These are phyloP conservation scores for Channallabes apus DNA, from an alignment of 2,797 vertebrate species.

Conservation along the genomic window DNA sequence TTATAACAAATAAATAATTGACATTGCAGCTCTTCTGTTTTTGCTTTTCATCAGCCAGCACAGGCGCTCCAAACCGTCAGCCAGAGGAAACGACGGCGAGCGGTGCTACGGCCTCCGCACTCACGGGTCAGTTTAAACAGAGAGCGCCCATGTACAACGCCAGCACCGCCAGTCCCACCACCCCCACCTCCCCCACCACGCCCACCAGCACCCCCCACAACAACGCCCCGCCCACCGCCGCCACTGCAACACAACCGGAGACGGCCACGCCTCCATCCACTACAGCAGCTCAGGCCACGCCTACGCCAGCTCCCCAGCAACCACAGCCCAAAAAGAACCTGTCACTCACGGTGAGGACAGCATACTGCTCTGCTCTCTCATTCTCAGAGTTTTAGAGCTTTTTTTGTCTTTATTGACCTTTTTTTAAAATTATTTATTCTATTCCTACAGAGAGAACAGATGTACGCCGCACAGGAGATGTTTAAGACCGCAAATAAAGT, in stretches of 20 bases:
- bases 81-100: constrained; percentile 83
- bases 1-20: neutral
- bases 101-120: constrained; percentile 69
- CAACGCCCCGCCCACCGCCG: constrained; percentile 78
- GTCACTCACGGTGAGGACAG: constrained; percentile 83
- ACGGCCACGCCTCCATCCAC: constrained; percentile 75
- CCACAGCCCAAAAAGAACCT: constrained; percentile 90
- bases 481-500: constrained; percentile 99
- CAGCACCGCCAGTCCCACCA: constrained; percentile 76
- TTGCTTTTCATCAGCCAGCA: constrained; percentile 64
- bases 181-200: constrained; percentile 75
- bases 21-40: neutral
- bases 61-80: constrained; percentile 78
- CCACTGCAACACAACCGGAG: constrained; percentile 77
- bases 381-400: neutral
- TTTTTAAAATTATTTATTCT: neutral
- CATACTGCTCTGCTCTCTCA: neutral
- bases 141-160: constrained; percentile 95
- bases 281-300: constrained; percentile 74
- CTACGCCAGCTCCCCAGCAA: constrained; percentile 79
- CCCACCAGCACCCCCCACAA: constrained; percentile 74
- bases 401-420: neutral
- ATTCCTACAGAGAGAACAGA: constrained; percentile 86
- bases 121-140: constrained; percentile 93
- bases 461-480: constrained; percentile 98